Evolutionary conservation across 2,797 vertebrate genomes (phyloP).

Genomic region (Tolypeutes matacus): DNA sequence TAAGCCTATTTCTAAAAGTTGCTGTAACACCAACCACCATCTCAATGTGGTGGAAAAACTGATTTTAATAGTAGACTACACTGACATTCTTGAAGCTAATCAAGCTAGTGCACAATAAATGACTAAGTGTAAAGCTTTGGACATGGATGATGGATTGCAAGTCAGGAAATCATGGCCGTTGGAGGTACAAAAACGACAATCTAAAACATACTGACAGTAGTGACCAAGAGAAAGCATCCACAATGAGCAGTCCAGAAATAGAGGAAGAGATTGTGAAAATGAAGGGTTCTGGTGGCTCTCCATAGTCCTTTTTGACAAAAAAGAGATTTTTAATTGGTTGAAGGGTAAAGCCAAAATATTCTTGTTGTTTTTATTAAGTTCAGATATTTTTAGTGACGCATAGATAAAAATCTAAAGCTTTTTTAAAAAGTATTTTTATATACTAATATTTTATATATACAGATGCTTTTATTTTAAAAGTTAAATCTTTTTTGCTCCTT

Average conservation of each 20-base stretch:
- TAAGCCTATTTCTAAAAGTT: slow-evolving; percentile 85
- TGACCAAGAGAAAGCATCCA: slow-evolving; percentile 82
- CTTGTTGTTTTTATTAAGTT: neutral
- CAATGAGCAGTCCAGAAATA: slow-evolving; percentile 86
- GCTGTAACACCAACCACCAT: slow-evolving; percentile 86
- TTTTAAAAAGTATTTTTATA: slow-evolving; percentile 64
- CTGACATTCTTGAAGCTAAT: slow-evolving; percentile 76
- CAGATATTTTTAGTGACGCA: slow-evolving; percentile 35
- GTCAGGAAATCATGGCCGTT: slow-evolving; percentile 83
- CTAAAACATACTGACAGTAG: slow-evolving; percentile 73
- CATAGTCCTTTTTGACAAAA: slow-evolving; percentile 54
- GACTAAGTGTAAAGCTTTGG: slow-evolving; percentile 84
- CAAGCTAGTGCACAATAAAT: slow-evolving; percentile 67
- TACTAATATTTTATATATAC: neutral
- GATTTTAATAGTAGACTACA: slow-evolving; percentile 89
- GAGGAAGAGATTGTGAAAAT: slow-evolving; percentile 88
- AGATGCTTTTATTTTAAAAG: slow-evolving; percentile 52
- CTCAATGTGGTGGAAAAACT: slow-evolving; percentile 86
- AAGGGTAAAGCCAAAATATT: neutral
- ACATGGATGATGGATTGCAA: slow-evolving; percentile 67
- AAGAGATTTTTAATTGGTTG: neutral
- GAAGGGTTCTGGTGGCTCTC: slow-evolving; percentile 72
- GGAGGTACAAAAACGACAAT: slow-evolving; percentile 74
- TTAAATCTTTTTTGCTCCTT: neutral
- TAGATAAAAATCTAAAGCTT: slow-evolving; percentile 18